phyloP scores from a whole-genome alignment of 2,888 invertebrate genomes.

The Chaetoderma sp. region DNA sequence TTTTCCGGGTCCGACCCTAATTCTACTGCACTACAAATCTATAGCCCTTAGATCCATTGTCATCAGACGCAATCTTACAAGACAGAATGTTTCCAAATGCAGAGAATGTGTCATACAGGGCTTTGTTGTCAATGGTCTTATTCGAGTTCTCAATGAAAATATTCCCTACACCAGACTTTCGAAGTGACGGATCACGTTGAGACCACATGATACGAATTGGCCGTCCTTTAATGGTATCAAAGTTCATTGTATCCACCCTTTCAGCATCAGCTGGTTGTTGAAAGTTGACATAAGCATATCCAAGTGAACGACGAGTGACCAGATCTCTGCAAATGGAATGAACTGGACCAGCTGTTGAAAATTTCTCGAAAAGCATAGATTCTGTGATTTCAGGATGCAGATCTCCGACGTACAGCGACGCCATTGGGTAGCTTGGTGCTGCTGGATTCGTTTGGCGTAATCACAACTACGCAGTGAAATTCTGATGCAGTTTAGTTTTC shows the following conservation, averaged over 20 bases:
- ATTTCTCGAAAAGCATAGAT: slow-evolving; percentile 99
- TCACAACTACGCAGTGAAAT: too few relatives aligned
- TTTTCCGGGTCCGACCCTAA: too few relatives aligned
- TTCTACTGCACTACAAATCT: too few relatives aligned
- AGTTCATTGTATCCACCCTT: slow-evolving; percentile 99
- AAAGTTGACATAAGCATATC: slow-evolving; percentile 99
- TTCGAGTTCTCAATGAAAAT: slow-evolving; percentile 99
- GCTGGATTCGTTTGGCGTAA: slow-evolving; percentile 51
- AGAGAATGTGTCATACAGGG: slow-evolving; percentile 99
- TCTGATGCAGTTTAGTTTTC: too few relatives aligned
- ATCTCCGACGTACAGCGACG: slow-evolving; percentile 99
- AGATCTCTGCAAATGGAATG: slow-evolving; percentile 99
- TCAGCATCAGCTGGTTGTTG: slow-evolving; percentile 99
- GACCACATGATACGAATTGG: slow-evolving; percentile 99
- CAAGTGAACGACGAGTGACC: slow-evolving; percentile 95
- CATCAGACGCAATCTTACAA: slow-evolving; percentile 95
- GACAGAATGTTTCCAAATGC: slow-evolving; percentile 99
- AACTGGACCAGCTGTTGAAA: slow-evolving; percentile 98
- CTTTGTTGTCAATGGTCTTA: slow-evolving; percentile 98
- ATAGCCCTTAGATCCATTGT: slow-evolving; percentile 94
- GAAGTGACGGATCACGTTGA: slow-evolving; percentile 96
- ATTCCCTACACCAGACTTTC: slow-evolving; percentile 98
- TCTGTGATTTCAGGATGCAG: slow-evolving; percentile 98
- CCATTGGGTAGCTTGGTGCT: slow-evolving; percentile 71
- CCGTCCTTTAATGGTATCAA: slow-evolving; percentile 95